A percentile compares a stretch with the other conserved stretches of the same genome.
Conservation (phyloP, 2,888 invertebrate genomes). For the Callosobruchus maculatus region DNA sequence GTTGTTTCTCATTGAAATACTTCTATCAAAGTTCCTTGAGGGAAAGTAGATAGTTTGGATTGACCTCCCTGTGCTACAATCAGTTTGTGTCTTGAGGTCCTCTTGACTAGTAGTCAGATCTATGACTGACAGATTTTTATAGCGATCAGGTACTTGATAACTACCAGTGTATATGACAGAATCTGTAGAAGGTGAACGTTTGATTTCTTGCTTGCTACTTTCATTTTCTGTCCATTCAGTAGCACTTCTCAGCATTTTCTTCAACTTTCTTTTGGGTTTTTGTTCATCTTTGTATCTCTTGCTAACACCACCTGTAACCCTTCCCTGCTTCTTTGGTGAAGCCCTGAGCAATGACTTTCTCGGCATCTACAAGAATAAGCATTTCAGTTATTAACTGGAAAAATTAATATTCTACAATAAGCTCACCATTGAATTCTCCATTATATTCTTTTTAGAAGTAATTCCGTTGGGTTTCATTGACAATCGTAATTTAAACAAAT, state of each 20-base stretch:
- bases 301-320: slow-evolving; percentile 10
- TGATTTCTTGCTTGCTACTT: slow-evolving; percentile 18
- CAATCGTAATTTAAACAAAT: background rate
- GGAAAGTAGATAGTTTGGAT: slow-evolving; percentile 19
- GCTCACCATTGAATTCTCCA: background rate
- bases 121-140: slow-evolving; percentile 11
- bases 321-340: slow-evolving; percentile 1
- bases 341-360: background rate
- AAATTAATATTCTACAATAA: background rate
- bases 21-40: slow-evolving; percentile 12
- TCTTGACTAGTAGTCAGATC: slow-evolving; percentile 11
- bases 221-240: slow-evolving; percentile 20
- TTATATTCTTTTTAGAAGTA: background rate
- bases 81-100: background rate
- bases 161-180: slow-evolving; percentile 20
- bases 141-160: slow-evolving; percentile 6
- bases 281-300: slow-evolving; percentile 10
- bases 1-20: slow-evolving; percentile 7
- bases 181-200: slow-evolving; percentile 12
- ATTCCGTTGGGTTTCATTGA: background rate
- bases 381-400: slow-evolving; percentile 3
- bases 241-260: slow-evolving; percentile 11
- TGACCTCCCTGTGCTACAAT: slow-evolving; percentile 1
- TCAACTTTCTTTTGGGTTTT: slow-evolving; percentile 12
- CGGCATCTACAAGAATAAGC: slow-evolving; percentile 2